Percentiles rank a stretch among this genome's conserved stretches.
These are phyloP conservation scores for Anableps anableps DNA, from an alignment of 2,797 vertebrate species.

Conservation along the genomic window DNA sequence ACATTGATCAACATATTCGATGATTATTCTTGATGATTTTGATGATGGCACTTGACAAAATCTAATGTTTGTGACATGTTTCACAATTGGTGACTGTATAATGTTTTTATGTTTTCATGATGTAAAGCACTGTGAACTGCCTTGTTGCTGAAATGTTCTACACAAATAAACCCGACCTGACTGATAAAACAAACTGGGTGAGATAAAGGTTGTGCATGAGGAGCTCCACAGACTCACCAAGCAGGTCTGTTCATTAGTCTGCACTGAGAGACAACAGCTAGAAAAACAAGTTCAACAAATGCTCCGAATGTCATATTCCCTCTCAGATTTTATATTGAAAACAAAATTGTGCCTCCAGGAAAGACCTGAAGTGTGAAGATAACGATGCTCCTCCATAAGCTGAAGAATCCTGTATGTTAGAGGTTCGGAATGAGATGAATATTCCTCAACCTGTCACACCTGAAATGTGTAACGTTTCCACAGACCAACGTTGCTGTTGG, in stretches of 20 bases:
- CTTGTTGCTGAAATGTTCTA: too few species aligned
- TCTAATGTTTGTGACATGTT: too few species aligned
- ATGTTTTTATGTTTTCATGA: too few species aligned
- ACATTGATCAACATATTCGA: too few species aligned
- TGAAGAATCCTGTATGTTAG: not conserved
- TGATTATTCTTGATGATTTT: too few species aligned
- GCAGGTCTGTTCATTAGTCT: not conserved
- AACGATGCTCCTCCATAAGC: not conserved
- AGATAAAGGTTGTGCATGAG: not conserved
- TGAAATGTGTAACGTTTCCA: not conserved
- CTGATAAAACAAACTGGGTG: not conserved
- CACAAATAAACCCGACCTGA: not conserved
- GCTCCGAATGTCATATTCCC: not conserved
- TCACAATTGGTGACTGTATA: too few species aligned
- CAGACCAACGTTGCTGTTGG: too few species aligned
- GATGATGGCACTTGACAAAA: too few species aligned
- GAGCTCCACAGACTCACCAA: not conserved
- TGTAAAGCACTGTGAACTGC: too few species aligned
- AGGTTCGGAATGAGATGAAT: not conserved
- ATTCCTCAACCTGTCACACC: not conserved
- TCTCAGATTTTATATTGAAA: not conserved
- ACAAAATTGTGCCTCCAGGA: not conserved
- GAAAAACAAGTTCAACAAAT: not conserved
- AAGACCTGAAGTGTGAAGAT: not conserved
- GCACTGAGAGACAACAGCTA: not conserved